Evolutionary conservation across 2,888 invertebrate genomes (phyloP).

Genomic region (Scaptodrosophila latifasciaeformis): DNA sequence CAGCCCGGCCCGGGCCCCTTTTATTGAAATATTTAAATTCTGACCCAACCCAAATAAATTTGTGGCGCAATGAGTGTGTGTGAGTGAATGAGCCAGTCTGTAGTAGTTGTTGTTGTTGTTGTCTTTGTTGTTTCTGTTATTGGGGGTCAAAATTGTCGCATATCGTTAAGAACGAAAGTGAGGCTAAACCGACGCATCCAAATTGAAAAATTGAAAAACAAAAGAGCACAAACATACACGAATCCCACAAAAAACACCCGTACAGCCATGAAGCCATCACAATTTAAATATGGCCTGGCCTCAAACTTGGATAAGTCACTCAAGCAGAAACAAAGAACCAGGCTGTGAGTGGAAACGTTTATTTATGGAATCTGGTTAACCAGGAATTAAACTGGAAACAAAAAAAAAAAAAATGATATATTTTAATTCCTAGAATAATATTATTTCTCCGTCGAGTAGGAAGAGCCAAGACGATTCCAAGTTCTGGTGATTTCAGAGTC

Average conservation of each 20-base stretch:
- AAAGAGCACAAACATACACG: not conserved
- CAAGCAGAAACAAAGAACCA: too few species aligned
- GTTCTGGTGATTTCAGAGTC: too few species aligned
- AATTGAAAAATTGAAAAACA: not conserved
- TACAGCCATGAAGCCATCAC: constrained; percentile 25
- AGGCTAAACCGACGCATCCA: constrained; percentile 17
- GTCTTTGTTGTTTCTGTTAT: constrained; percentile 52
- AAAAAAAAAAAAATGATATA: too few species aligned
- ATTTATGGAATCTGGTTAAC: too few species aligned
- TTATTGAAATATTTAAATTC: constrained; percentile 62
- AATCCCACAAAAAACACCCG: not conserved
- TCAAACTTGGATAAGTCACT: too few species aligned
- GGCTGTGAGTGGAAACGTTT: too few species aligned
- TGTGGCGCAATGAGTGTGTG: constrained; percentile 61
- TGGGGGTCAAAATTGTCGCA: constrained; percentile 59
- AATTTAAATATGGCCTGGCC: too few species aligned
- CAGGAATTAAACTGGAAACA: too few species aligned
- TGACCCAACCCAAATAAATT: constrained; percentile 67
- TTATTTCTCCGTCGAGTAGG: too few species aligned
- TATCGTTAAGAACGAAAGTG: constrained; percentile 51
- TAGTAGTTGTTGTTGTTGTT: constrained; percentile 30
- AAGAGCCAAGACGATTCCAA: too few species aligned
- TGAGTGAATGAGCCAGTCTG: constrained; percentile 3
- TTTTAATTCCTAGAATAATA: too few species aligned
- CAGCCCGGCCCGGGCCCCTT: too few species aligned